phyloP scores from a whole-genome alignment of 2,113 vertebrate genomes.

The Pseudonaja textilis region DNA sequence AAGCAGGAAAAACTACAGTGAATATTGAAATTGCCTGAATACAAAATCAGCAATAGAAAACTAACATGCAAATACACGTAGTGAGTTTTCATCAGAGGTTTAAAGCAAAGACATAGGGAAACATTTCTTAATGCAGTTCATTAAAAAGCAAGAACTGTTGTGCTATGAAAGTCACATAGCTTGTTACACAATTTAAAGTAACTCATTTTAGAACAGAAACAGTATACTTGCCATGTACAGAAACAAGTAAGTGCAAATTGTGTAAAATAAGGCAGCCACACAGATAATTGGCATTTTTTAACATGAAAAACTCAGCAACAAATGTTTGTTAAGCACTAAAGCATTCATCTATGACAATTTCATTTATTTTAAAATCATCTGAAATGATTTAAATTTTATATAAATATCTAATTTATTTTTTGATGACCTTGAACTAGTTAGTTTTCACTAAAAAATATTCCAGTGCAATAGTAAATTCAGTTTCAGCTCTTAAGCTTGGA shows the following conservation, averaged over 20 bases:
- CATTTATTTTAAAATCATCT: background rate
- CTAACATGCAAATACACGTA: background rate
- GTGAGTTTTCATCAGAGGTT: background rate
- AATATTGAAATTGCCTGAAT: conserved; percentile 1
- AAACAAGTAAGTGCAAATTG: conserved; percentile 31
- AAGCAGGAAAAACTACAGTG: background rate
- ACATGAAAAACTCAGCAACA: conserved; percentile 17
- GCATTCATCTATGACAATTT: background rate
- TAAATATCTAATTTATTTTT: conserved; percentile 1
- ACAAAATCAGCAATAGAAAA: background rate
- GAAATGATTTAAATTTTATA: conserved; percentile 22
- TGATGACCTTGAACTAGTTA: conserved; percentile 38
- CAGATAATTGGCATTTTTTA: conserved; percentile 34
- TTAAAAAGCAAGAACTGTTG: background rate
- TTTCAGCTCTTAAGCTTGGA: background rate
- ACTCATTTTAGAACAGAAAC: background rate
- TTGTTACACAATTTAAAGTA: background rate
- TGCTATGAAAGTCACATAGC: background rate
- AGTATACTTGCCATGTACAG: conserved; percentile 22
- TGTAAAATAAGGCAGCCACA: conserved; percentile 22
- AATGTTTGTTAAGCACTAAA: background rate
- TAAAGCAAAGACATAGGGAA: background rate
- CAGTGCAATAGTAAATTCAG: background rate
- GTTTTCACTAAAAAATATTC: background rate
- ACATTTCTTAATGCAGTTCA: background rate